phyloP scores from a whole-genome alignment of 2,888 invertebrate species.

The Parnassius apollo region DNA sequence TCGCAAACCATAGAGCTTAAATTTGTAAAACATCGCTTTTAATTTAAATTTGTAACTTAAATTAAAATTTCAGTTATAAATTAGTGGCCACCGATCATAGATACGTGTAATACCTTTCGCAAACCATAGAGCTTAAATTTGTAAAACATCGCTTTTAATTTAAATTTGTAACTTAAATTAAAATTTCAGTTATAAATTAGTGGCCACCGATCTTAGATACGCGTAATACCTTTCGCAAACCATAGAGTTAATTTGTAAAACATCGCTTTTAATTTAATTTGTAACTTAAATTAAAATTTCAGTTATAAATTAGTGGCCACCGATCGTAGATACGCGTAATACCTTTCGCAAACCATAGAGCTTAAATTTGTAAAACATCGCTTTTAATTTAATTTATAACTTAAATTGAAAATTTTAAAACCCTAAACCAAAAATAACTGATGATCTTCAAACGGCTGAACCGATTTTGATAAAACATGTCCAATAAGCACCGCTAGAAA shows the following conservation, averaged over 20 bases:
- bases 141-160: not conserved
- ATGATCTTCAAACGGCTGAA: too few species aligned
- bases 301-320: conserved; percentile 29
- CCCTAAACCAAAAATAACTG: too few species aligned
- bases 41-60: too few species aligned
- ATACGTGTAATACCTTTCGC: conserved; percentile 22
- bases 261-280: too few species aligned
- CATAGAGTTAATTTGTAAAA: conserved; percentile 25
- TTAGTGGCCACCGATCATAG: conserved; percentile 29
- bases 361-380: conserved; percentile 7
- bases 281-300: too few species aligned
- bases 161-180: too few species aligned
- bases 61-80: conserved; percentile 8
- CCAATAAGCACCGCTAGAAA: too few species aligned
- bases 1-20: conserved; percentile 27
- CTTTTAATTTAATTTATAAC: too few species aligned
- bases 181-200: too few species aligned
- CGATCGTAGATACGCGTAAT: conserved; percentile 23
- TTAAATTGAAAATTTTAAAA: too few species aligned
- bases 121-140: conserved; percentile 27
- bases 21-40: not conserved
- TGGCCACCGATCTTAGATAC: conserved; percentile 25
- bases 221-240: conserved; percentile 19
- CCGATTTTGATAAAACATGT: too few species aligned
- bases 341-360: conserved; percentile 27